These are phyloP conservation scores for Zaprionus ghesquierei DNA, from an alignment of 1,140 invertebrate genomes.

Conservation along the genomic window DNA sequence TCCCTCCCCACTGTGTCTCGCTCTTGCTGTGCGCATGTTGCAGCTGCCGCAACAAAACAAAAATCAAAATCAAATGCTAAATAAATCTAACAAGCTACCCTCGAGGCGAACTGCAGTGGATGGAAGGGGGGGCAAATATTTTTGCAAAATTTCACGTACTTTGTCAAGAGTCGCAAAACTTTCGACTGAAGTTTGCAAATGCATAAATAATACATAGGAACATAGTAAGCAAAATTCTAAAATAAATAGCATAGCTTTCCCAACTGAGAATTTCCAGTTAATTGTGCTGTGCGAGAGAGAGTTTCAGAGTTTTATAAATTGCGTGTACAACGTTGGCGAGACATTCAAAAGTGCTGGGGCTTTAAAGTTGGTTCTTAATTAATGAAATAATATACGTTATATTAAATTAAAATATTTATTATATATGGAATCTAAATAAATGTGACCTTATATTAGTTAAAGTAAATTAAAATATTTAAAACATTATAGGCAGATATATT, in stretches of 20 bases:
- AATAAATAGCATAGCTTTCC: neutral
- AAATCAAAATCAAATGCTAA: constrained; percentile 73
- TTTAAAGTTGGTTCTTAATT: neutral
- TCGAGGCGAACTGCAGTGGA: too few relatives aligned
- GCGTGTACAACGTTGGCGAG: too few relatives aligned
- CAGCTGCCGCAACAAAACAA: constrained; percentile 53
- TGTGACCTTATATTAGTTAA: too few relatives aligned
- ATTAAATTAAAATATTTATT: too few relatives aligned
- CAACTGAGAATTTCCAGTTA: neutral
- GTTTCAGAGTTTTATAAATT: neutral
- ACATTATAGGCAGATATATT: too few relatives aligned
- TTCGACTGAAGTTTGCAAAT: neutral
- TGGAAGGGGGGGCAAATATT: neutral
- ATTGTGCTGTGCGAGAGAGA: neutral
- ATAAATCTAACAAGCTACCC: constrained; percentile 58
- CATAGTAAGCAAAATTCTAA: neutral
- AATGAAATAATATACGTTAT: too few relatives aligned
- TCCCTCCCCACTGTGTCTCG: neutral
- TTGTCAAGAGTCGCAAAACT: constrained; percentile 7
- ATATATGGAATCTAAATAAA: too few relatives aligned
- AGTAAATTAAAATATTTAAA: too few relatives aligned
- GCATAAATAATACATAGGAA: constrained; percentile 10
- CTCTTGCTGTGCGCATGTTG: constrained; percentile 31
- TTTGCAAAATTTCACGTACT: neutral
- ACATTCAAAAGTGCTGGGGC: too few relatives aligned